Conservation (phyloP, 1,140 invertebrate genomes). For the Cylas formicarius region DNA sequence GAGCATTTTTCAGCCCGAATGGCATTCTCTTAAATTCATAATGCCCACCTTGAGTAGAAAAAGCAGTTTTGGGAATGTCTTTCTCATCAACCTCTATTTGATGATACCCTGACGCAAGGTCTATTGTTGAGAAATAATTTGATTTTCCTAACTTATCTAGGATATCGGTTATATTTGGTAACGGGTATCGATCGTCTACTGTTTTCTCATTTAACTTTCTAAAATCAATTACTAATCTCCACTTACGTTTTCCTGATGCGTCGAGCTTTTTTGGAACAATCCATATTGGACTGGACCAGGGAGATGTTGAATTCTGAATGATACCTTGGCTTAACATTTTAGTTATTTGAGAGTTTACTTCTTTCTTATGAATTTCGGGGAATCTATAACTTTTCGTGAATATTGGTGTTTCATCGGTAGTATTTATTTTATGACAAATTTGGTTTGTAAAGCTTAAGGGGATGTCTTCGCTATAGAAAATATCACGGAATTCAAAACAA, state of each 20-base stretch:
- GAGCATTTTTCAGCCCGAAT: conserved; percentile 18
- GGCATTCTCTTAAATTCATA: conserved; percentile 21
- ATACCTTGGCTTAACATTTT: conserved; percentile 11
- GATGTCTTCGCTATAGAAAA: too few relatives aligned
- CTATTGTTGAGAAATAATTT: conserved; percentile 10
- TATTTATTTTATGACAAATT: conserved; percentile 3
- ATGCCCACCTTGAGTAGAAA: conserved; percentile 11
- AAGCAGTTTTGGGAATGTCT: conserved; percentile 16
- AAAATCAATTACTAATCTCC: conserved; percentile 18
- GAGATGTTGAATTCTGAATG: conserved; percentile 12
- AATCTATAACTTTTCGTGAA: conserved; percentile 10
- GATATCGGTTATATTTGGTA: conserved; percentile 13
- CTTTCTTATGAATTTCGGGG: conserved; percentile 5
- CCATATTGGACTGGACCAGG: conserved; percentile 7
- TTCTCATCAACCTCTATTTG: conserved; percentile 36
- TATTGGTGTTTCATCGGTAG: conserved; percentile 4
- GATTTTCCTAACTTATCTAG: conserved; percentile 12
- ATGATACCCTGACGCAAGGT: conserved; percentile 24
- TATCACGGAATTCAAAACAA: too few relatives aligned
- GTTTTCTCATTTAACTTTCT: conserved; percentile 12
- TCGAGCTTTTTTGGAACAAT: conserved; percentile 13
- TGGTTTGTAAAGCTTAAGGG: neutral
- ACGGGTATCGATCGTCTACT: conserved; percentile 10
- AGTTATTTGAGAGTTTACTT: conserved; percentile 11
- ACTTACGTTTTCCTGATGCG: conserved; percentile 15